Evolutionary conservation across 2,888 invertebrate genomes (phyloP).

Genomic region (Yponomeuta cagnagella): DNA sequence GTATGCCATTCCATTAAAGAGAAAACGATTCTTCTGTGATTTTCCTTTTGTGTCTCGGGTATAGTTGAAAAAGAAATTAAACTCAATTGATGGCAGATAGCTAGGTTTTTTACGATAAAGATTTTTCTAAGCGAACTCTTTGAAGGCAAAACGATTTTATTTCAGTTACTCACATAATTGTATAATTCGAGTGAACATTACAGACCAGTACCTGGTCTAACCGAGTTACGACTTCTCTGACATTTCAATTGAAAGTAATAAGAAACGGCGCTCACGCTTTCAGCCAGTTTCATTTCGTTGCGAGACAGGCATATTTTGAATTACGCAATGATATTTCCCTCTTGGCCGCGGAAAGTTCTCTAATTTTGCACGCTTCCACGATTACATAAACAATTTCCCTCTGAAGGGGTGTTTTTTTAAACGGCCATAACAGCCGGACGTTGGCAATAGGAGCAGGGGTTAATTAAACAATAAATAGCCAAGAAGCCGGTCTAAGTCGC

Average conservation of each 20-base stretch:
- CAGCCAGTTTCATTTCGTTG: not conserved
- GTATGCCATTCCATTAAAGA: no score
- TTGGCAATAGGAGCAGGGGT: conserved; percentile 34
- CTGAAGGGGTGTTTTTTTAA: conserved; percentile 27
- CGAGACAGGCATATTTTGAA: conserved; percentile 5
- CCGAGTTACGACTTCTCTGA: not conserved
- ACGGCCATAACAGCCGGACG: conserved; percentile 45
- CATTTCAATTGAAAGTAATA: not conserved
- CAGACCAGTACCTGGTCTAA: not conserved
- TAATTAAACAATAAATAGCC: conserved; percentile 75
- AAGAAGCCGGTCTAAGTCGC: conserved; percentile 22
- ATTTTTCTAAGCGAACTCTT: not conserved
- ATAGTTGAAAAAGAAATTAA: conserved; percentile 1
- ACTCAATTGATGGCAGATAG: not conserved
- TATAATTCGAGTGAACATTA: not conserved
- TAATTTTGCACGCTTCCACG: conserved; percentile 42
- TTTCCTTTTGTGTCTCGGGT: not conserved
- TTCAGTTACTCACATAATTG: not conserved
- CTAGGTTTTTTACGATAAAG: not conserved
- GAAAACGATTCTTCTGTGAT: not conserved
- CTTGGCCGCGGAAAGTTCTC: conserved; percentile 34
- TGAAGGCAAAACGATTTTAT: not conserved
- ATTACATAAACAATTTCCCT: conserved; percentile 56
- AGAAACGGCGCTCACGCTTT: not conserved
- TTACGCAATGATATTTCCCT: conserved; percentile 11